Evolutionary conservation across 1,140 invertebrate genomes (phyloP).

Genomic region (Macrobrachium rosenbergii): DNA sequence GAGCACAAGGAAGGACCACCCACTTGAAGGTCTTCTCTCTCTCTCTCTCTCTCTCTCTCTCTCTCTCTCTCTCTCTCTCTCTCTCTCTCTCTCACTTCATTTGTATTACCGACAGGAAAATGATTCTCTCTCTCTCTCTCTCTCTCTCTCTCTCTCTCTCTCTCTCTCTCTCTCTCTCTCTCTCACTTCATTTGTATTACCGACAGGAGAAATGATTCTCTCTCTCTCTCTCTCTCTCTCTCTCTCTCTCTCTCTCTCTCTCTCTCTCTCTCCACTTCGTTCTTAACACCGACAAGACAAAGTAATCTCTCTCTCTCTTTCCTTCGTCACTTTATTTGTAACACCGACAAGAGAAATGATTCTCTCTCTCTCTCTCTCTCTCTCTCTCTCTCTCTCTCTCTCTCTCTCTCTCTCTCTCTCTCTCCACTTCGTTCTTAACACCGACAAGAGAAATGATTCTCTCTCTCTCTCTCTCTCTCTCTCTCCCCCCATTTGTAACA

Average conservation of each 20-base stretch:
- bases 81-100: too few species aligned
- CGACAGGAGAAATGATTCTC: neutral
- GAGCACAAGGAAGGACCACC: too few species aligned
- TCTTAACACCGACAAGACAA: too few species aligned
- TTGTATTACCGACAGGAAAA: too few species aligned
- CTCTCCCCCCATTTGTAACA: too few species aligned
- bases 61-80: neutral
- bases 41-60: neutral
- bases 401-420: neutral
- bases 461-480: neutral
- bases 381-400: neutral
- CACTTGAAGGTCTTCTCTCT: too few species aligned
- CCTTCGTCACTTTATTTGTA: too few species aligned
- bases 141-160: neutral
- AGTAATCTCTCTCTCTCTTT: conserved; percentile 4
- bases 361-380: neutral
- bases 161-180: conserved; percentile 6
- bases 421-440: too few species aligned
- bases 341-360: neutral
- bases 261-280: conserved; percentile 18
- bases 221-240: too few species aligned
- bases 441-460: neutral
- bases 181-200: neutral
- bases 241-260: too few species aligned
- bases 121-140: neutral